phyloP scores from a whole-genome alignment of 2,797 vertebrate genomes.

The Chlorospingus flavigularis region DNA sequence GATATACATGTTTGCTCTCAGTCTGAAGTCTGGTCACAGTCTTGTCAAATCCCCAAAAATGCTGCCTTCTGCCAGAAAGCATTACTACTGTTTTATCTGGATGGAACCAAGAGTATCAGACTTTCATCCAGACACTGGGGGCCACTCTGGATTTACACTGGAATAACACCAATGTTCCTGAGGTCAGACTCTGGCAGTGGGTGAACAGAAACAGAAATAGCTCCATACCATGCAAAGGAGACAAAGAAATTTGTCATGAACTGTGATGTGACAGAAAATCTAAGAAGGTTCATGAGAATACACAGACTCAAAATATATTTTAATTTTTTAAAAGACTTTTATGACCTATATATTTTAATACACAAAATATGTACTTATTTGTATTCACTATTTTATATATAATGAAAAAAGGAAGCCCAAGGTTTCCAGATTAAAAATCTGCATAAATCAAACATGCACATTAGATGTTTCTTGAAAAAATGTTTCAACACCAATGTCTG shows the following conservation, averaged over 20 bases:
- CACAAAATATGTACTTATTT: background rate
- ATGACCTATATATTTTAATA: background rate
- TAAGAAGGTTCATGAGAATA: background rate
- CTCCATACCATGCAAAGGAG: slow-evolving; percentile 14
- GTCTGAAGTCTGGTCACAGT: slow-evolving; percentile 54
- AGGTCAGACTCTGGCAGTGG: slow-evolving; percentile 58
- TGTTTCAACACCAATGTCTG: background rate
- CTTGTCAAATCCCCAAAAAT: slow-evolving; percentile 51
- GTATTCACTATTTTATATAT: background rate
- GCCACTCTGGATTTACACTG: slow-evolving; percentile 54
- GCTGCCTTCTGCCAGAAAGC: slow-evolving; percentile 44
- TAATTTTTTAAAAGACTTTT: background rate
- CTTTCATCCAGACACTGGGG: slow-evolving; percentile 49
- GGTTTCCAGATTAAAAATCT: background rate
- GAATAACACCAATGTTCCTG: slow-evolving; percentile 33
- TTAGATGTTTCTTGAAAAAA: background rate
- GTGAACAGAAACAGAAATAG: slow-evolving; percentile 36
- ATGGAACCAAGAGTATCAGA: background rate
- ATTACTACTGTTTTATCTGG: slow-evolving; percentile 62
- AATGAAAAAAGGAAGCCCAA: background rate
- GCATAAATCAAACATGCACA: background rate
- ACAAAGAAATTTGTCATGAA: slow-evolving; percentile 23
- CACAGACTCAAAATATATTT: background rate
- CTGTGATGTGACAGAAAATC: background rate
- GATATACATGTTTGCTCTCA: slow-evolving; percentile 14